Conservation (phyloP, 2,797 vertebrate genomes). For the Austrolebias charrua region DNA sequence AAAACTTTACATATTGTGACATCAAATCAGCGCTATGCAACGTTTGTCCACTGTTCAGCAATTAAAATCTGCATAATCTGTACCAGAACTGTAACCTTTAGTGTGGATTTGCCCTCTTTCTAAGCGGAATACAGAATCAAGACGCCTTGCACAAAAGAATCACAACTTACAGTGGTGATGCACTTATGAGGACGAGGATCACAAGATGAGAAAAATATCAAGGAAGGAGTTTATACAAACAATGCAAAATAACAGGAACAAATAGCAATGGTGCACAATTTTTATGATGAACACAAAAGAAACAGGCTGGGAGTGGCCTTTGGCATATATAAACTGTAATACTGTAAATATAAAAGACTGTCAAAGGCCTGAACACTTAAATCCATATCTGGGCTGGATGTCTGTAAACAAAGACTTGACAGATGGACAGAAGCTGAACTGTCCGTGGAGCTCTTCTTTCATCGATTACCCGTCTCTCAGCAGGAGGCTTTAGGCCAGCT, state of each 20-base stretch:
- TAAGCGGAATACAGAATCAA: no score
- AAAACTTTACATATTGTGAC: no score
- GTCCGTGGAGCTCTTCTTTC: conserved; percentile 59
- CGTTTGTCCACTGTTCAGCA: no score
- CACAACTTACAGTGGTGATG: conserved; percentile 24
- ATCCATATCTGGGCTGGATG: conserved; percentile 1
- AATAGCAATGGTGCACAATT: neutral
- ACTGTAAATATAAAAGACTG: no score
- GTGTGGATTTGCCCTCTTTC: no score
- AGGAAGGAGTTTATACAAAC: neutral
- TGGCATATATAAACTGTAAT: conserved; percentile 13
- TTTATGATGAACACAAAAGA: neutral
- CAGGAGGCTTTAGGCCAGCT: conserved; percentile 39
- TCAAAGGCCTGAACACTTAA: neutral
- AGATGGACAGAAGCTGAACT: conserved; percentile 18
- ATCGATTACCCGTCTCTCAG: conserved; percentile 70
- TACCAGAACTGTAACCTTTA: no score
- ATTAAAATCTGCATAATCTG: no score
- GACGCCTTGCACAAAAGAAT: no score
- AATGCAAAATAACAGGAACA: neutral
- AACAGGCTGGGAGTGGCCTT: conserved; percentile 46
- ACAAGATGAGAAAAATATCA: neutral
- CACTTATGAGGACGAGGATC: conserved; percentile 23
- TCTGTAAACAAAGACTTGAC: conserved; percentile 30
- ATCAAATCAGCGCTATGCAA: no score